Base-by-base conservation (phyloP, 2,797 vertebrate species). In the Leptoclinus maculatus region DNA sequence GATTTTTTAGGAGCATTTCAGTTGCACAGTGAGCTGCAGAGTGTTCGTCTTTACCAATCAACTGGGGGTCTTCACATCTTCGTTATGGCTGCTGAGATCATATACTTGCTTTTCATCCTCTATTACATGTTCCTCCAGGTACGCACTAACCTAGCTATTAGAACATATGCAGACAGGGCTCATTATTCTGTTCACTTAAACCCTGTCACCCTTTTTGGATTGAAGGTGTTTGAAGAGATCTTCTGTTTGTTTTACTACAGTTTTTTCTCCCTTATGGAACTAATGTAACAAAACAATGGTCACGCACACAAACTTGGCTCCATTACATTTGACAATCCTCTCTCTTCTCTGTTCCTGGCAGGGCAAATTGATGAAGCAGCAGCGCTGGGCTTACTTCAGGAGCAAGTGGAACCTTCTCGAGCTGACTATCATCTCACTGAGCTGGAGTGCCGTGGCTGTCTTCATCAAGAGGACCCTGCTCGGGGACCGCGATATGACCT, bases 121-220 rank as follows among this genome's bases (percentile, higher is more conserved):
- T 97, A 98, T 90, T 98, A 97, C 90, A 98, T 98, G 97, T 91
- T 91, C 66, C 75, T 94, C 4, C 97, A 99, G 97, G 98, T 98
- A 90, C 93, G 91, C n/a, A 6, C 27, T 9, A 27, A 64, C 34
- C 17, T n/a, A 4, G 16, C 0, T 38, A 4, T 34, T 12, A 10
- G 0, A 29, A 57, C 25, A 27, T 41, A 27, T 7, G 47, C 59
- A 19, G 10, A 58, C 27, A 58, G 13, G 54, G 27, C 5, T 27
- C n/a, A 56, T 16, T 16, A 56, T 16, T 32, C 17, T 5, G 27
- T 57, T 57, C 13, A 32, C 27, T 57, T 5, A 23, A 4, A 51
- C 9, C 49, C 49, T 51, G 9, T 43, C 5, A 70, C 7, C 1
- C 59, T 39, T 7, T 14, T 62, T 21, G 3, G 43, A 47, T 32